A percentile compares a stretch with the other conserved stretches of the same genome.
Conservation (phyloP, 2,797 vertebrate species). For the Perodicticus potto region DNA sequence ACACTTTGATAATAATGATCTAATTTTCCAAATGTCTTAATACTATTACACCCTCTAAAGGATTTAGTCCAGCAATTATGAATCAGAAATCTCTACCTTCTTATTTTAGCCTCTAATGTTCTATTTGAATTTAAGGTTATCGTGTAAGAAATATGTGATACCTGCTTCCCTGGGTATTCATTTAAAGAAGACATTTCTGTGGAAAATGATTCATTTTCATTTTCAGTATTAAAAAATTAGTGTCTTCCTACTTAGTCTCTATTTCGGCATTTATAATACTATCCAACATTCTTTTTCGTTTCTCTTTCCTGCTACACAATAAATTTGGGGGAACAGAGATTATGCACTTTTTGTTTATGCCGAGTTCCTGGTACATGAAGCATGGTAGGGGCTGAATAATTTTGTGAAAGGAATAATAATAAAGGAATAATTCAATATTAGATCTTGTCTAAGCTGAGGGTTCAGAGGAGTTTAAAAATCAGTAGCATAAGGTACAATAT, state of each 20-base stretch:
- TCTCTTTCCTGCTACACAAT: neutral
- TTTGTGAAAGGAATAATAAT: conserved; percentile 29
- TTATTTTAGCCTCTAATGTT: neutral
- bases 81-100: conserved; percentile 1
- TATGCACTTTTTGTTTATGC: neutral
- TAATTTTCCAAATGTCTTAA: conserved; percentile 18
- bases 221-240: neutral
- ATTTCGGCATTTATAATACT: neutral
- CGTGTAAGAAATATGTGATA: neutral
- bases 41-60: neutral
- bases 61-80: neutral
- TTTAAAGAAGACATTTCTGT: neutral
- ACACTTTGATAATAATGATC: neutral
- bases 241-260: neutral
- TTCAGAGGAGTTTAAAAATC: conserved; percentile 27
- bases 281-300: neutral
- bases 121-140: neutral
- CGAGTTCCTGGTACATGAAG: neutral
- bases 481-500: neutral
- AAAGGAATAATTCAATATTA: neutral
- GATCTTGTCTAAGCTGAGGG: neutral
- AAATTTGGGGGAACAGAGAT: neutral
- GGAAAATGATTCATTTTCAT: neutral
- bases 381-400: neutral
- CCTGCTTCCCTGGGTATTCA: neutral